Evolutionary conservation across 2,113 vertebrate species (phyloP).

Genomic region (Gadus chalcogrammus): DNA sequence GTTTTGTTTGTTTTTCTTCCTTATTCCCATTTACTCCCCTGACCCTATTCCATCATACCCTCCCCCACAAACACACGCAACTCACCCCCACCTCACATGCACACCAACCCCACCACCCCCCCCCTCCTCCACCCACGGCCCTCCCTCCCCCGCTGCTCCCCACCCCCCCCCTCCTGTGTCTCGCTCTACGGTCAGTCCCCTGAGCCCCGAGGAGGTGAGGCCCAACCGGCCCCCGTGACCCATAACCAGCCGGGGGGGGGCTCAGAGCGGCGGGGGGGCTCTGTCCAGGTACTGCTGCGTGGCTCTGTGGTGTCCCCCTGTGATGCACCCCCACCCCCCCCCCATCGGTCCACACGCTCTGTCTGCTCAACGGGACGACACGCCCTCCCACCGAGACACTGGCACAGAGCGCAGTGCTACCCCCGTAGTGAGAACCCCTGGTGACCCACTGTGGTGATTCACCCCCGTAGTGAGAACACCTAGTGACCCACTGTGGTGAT

Average conservation of each 20-base stretch:
- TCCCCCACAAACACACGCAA: no score
- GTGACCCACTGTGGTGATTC: no score
- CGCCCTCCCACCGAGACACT: no score
- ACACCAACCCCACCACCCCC: not conserved
- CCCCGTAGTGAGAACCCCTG: no score
- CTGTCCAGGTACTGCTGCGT: slow-evolving; percentile 82
- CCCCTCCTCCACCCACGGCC: slow-evolving; percentile 19
- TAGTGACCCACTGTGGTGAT: no score
- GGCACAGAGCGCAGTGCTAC: no score
- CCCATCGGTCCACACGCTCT: slow-evolving; percentile 9
- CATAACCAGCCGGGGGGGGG: slow-evolving; percentile 72
- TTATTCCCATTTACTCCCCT: slow-evolving; percentile 42
- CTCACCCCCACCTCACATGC: slow-evolving; percentile 15
- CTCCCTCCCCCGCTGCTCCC: slow-evolving; percentile 45
- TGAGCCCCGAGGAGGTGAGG: slow-evolving; percentile 86
- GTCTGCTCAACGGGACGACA: slow-evolving; percentile 7
- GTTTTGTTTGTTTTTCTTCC: slow-evolving; percentile 44
- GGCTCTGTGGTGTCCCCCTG: slow-evolving; percentile 10
- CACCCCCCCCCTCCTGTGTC: slow-evolving; percentile 57
- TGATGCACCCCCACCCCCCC: not conserved
- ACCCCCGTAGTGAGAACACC: no score
- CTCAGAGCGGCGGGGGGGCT: slow-evolving; percentile 82
- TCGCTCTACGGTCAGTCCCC: slow-evolving; percentile 79
- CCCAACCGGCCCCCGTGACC: slow-evolving; percentile 83
- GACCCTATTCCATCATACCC: slow-evolving; percentile 37